phyloP scores from a whole-genome alignment of 2,888 invertebrate genomes.

The Xestia c-nigrum region DNA sequence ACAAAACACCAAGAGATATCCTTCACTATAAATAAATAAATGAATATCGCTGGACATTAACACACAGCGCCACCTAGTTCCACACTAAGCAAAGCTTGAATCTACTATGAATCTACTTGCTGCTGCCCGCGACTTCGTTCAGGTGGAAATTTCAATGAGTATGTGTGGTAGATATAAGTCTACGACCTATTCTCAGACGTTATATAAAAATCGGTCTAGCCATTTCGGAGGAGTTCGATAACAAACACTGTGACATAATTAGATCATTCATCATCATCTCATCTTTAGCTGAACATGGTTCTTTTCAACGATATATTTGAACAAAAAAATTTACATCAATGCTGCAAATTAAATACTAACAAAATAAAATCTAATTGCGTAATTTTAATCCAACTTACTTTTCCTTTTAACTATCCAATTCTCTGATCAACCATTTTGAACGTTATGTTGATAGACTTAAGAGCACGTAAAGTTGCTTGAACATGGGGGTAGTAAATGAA shows the following conservation, averaged over 20 bases:
- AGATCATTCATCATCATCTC: too few relatives aligned
- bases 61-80: too few relatives aligned
- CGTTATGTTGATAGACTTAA: slow-evolving; percentile 13
- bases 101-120: too few relatives aligned
- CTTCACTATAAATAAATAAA: not conserved
- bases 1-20: not conserved
- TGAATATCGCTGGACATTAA: too few relatives aligned
- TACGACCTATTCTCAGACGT: too few relatives aligned
- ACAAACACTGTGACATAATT: too few relatives aligned
- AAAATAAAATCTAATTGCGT: slow-evolving; percentile 31
- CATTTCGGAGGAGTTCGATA: too few relatives aligned
- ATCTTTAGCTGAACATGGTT: not conserved
- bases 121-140: too few relatives aligned
- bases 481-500: slow-evolving; percentile 18
- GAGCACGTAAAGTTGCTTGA: not conserved
- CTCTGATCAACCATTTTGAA: not conserved
- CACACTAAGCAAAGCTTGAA: too few relatives aligned
- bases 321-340: slow-evolving; percentile 31
- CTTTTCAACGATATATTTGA: not conserved
- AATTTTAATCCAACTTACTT: slow-evolving; percentile 17
- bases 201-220: too few relatives aligned
- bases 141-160: too few relatives aligned
- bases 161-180: too few relatives aligned
- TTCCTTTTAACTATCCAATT: not conserved
- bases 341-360: slow-evolving; percentile 47